A percentile compares a stretch with the other conserved stretches of the same genome.
These are phyloP conservation scores for Ranitomeya variabilis DNA, from an alignment of 2,113 vertebrate species.

Conservation along the genomic window DNA sequence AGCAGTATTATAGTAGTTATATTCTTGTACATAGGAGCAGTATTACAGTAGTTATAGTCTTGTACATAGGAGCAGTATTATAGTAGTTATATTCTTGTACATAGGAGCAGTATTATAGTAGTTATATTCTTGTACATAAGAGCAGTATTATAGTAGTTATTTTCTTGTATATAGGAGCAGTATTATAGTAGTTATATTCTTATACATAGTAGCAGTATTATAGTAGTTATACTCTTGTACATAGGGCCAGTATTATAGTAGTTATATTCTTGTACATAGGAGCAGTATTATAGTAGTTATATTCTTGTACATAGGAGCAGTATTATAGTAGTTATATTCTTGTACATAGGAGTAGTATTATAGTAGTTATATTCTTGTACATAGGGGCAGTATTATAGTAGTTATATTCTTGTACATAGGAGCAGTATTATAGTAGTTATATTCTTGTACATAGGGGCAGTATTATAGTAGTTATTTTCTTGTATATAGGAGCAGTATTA, in stretches of 20 bases:
- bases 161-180: neutral
- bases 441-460: neutral
- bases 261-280: neutral
- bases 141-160: neutral
- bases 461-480: slow-evolving; percentile 2
- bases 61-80: neutral
- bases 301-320: too few relatives aligned
- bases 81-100: slow-evolving; percentile 7
- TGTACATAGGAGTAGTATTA: too few relatives aligned
- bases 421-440: neutral
- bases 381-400: neutral
- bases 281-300: too few relatives aligned
- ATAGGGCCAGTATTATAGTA: neutral
- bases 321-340: too few relatives aligned
- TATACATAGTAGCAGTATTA: neutral
- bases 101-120: neutral
- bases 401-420: too few relatives aligned
- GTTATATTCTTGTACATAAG: slow-evolving; percentile 1
- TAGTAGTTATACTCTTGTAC: slow-evolving; percentile 7
- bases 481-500: neutral
- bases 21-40: neutral
- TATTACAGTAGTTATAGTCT: slow-evolving; percentile 4
- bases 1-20: neutral
- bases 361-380: slow-evolving; percentile 5
- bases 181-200: slow-evolving; percentile 10